phyloP scores from a whole-genome alignment of 2,888 invertebrate species.

The Philopedon plagiatum region DNA sequence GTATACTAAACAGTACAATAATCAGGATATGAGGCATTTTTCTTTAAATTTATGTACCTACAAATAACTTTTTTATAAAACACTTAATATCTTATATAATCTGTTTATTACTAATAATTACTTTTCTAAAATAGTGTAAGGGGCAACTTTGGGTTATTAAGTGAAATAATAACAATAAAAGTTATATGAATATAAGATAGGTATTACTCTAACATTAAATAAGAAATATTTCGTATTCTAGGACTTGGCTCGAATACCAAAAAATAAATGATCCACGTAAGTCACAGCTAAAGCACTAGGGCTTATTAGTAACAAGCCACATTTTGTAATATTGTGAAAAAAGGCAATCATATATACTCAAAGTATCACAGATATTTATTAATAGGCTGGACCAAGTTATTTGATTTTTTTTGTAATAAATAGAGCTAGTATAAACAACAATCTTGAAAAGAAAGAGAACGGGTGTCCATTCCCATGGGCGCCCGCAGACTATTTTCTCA shows the following conservation, averaged over 20 bases:
- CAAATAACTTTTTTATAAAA: slow-evolving; percentile 40
- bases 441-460: too few species aligned
- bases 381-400: too few species aligned
- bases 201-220: neutral
- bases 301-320: neutral
- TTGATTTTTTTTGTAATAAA: too few species aligned
- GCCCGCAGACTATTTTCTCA: too few species aligned
- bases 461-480: too few species aligned
- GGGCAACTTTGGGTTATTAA: slow-evolving; percentile 3
- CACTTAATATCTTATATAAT: slow-evolving; percentile 37
- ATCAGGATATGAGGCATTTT: slow-evolving; percentile 18
- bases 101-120: slow-evolving; percentile 18
- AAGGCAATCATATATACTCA: too few species aligned
- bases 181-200: neutral
- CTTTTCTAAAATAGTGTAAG: slow-evolving; percentile 8
- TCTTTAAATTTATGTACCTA: slow-evolving; percentile 20
- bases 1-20: neutral
- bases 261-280: neutral
- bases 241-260: neutral
- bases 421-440: too few species aligned
- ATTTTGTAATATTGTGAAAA: neutral
- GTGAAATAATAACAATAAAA: slow-evolving; percentile 13
- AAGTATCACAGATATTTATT: too few species aligned
- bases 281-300: neutral
- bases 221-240: neutral